phyloP scores from a whole-genome alignment of 2,797 vertebrate species.

The Lophura swinhoii region DNA sequence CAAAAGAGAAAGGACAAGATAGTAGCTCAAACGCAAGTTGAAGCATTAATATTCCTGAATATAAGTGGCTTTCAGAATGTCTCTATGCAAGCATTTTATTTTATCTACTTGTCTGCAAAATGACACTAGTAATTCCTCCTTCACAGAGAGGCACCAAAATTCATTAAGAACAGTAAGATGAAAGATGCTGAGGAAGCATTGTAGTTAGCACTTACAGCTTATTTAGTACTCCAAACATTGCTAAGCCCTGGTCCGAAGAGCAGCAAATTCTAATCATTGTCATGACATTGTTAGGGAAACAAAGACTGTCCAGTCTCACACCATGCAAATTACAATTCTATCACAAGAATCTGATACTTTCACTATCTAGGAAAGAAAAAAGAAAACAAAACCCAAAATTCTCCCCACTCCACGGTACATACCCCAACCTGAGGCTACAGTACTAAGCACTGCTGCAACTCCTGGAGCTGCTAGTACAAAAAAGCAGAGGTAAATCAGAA shows the following conservation, averaged over 20 bases:
- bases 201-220: constrained; percentile 29
- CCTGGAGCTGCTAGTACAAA: neutral
- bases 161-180: constrained; percentile 53
- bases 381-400: neutral
- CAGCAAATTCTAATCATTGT: constrained; percentile 42
- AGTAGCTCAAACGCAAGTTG: neutral
- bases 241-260: neutral
- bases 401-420: neutral
- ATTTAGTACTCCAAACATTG: neutral
- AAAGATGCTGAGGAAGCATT: constrained; percentile 10
- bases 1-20: neutral
- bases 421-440: neutral
- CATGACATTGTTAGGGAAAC: neutral
- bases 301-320: neutral
- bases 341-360: neutral
- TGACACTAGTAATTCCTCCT: constrained; percentile 47
- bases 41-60: constrained; percentile 22
- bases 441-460: neutral
- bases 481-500: neutral
- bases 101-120: constrained; percentile 58
- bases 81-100: constrained; percentile 49
- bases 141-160: constrained; percentile 18
- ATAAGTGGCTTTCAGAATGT: constrained; percentile 20
- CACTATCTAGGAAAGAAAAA: neutral
- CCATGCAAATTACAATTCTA: neutral